Conservation (phyloP, 2,888 invertebrate genomes). For the Lumbricus terrestris region DNA sequence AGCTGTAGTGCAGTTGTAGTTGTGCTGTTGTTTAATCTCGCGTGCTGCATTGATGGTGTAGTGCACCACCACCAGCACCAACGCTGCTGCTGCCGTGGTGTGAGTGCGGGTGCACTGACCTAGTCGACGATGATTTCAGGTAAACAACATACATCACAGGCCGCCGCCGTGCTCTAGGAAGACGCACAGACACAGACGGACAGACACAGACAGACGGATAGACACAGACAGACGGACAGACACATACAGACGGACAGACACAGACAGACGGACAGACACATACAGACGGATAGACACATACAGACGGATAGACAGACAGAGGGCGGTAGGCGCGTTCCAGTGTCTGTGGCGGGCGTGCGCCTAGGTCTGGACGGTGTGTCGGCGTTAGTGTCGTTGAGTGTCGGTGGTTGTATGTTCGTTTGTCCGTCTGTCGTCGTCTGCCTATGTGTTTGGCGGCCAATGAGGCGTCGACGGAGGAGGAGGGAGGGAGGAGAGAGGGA, state of each 20-base stretch:
- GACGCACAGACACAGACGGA: too few relatives aligned
- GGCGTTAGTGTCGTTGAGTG: not conserved
- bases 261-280: too few relatives aligned
- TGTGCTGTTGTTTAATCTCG: not conserved
- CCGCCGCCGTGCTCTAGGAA: not conserved
- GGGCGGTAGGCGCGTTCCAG: too few relatives aligned
- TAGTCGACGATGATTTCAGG: not conserved
- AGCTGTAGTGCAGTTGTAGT: not conserved
- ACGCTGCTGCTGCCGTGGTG: too few relatives aligned
- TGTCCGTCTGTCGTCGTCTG: not conserved
- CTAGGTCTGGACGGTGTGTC: not conserved
- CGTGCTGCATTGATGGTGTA: too few relatives aligned
- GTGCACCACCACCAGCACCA: too few relatives aligned
- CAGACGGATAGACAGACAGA: too few relatives aligned
- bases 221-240: too few relatives aligned
- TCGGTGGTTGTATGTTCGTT: not conserved
- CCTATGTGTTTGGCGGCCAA: not conserved
- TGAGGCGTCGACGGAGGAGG: not conserved
- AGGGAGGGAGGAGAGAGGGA: not conserved
- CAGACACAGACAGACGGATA: too few relatives aligned
- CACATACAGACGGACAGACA: too few relatives aligned
- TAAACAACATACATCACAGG: not conserved
- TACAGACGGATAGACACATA: too few relatives aligned
- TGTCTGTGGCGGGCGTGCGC: too few relatives aligned
- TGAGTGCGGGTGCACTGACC: not conserved